phyloP scores from a whole-genome alignment of 1,140 invertebrate species.

The Drosophila murphyi region DNA sequence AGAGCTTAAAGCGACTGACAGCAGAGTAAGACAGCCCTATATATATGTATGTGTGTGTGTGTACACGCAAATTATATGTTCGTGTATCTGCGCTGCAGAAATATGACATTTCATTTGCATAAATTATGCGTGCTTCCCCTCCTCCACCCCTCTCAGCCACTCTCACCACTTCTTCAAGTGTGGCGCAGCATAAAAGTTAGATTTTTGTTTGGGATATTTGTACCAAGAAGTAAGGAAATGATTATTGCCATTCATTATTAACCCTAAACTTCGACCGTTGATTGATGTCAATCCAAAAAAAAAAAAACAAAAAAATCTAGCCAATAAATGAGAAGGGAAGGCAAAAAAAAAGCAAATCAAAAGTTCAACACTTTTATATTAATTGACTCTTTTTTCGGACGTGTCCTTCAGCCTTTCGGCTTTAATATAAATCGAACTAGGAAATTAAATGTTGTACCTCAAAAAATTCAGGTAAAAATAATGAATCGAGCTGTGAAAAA shows the following conservation, averaged over 20 bases:
- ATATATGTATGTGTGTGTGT: neutral
- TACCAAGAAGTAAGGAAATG: conserved; percentile 1
- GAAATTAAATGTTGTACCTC: conserved; percentile 39
- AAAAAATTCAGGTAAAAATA: neutral
- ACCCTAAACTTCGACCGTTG: conserved; percentile 9
- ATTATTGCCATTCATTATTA: conserved; percentile 37
- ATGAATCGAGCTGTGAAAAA: conserved; percentile 9
- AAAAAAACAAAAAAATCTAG: neutral
- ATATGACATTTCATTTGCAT: conserved; percentile 59
- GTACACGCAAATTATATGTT: too few species aligned
- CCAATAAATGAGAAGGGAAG: neutral
- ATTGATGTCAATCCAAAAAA: conserved; percentile 50
- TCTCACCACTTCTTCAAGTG: too few species aligned
- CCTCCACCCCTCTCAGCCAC: too few species aligned
- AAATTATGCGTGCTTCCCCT: conserved; percentile 39
- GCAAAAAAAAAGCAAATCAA: conserved; percentile 38
- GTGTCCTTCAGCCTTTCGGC: conserved; percentile 1
- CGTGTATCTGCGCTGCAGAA: conserved; percentile 38
- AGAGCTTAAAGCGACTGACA: conserved; percentile 5
- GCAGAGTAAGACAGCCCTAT: neutral
- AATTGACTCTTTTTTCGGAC: conserved; percentile 38
- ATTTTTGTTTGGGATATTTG: conserved; percentile 5
- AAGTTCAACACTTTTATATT: conserved; percentile 57
- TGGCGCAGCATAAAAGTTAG: conserved; percentile 10
- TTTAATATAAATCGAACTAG: conserved; percentile 42